Base-by-base conservation (phyloP, 2,888 invertebrate genomes). In the Theodoxus fluviatilis region DNA sequence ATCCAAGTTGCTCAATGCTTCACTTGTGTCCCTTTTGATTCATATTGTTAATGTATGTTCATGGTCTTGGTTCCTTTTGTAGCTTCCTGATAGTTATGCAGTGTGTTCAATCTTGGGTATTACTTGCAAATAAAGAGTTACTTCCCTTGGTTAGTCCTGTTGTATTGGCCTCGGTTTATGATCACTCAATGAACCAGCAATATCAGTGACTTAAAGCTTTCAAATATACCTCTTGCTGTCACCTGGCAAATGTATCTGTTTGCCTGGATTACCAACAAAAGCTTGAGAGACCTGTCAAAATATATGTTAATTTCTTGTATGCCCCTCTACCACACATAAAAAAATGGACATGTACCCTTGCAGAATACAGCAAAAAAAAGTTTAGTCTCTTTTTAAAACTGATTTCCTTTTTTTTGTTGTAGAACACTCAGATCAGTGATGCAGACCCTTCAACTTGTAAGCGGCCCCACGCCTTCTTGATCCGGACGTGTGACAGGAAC, bases 341-440 rank as follows among this genome's bases (percentile, higher is more conserved):
- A 18, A 43, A 18, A 12, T 43, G 9, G 18, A 43, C 43, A 9
- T 12, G 43, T 43, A 12, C 18, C 9, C 9, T 43, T 43, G 9
- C 43, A 43, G 18, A 9, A 43, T 43, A 18, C 9, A 9, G 9
- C 43, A 43, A 43, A 12, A 12, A 43, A 43, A 43, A 9, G 18
- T 12, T 43, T 15, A 12, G 43, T 43, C 9, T 12, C 57, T 55
- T 55, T 22, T 55, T 55, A n/a, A n/a, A n/a, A n/a, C n/a, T n/a
- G n/a, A n/a, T n/a, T n/a, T n/a, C n/a, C 72, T 66, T 0, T 31
- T 72, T 74, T 73, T 37, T 37, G 71, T 76, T 79, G 28, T 80
- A 90, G 90, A 88, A 89, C 79, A 89, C 90, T 43, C 85, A 87
- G 47, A 86, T 90, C 68, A 88, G 87, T 75, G 85, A 86, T 61